A percentile compares a stretch with the other conserved stretches of the same genome.
phyloP scores from a whole-genome alignment of 1,140 invertebrate genomes.

The Drosophila kanapiae region DNA sequence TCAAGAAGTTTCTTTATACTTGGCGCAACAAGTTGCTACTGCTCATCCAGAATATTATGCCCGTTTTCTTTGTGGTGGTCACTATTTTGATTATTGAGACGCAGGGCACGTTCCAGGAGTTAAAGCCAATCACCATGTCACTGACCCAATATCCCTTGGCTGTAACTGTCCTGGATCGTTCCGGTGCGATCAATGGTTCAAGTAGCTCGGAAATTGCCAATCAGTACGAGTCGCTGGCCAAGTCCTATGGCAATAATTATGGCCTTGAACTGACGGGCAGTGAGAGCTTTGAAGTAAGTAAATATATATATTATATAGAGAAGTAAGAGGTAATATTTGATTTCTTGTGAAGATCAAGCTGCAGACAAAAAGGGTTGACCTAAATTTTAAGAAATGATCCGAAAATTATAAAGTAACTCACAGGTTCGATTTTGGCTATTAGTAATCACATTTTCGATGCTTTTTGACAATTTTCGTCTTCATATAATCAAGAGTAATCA shows the following conservation, averaged over 20 bases:
- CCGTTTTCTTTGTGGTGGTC: constrained; percentile 87
- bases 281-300: neutral
- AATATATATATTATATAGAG: too few relatives aligned
- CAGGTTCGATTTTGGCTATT: too few relatives aligned
- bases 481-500: too few relatives aligned
- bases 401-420: too few relatives aligned
- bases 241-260: constrained; percentile 52
- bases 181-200: neutral
- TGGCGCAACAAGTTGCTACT: constrained; percentile 87
- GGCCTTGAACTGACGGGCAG: constrained; percentile 24
- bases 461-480: too few relatives aligned
- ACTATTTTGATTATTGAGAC: constrained; percentile 86
- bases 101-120: constrained; percentile 32
- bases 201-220: constrained; percentile 4
- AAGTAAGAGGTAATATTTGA: too few relatives aligned
- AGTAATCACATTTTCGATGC: too few relatives aligned
- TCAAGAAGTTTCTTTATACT: constrained; percentile 87
- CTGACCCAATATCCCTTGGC: constrained; percentile 60
- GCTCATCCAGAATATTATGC: constrained; percentile 87
- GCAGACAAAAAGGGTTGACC: too few relatives aligned
- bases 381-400: too few relatives aligned
- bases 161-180: constrained; percentile 63
- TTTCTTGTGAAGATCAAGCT: too few relatives aligned
- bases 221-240: constrained; percentile 50
- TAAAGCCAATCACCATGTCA: constrained; percentile 59